Evolutionary conservation across 2,113 vertebrate genomes (phyloP).

Genomic region (Chloropsis cyanopogon): DNA sequence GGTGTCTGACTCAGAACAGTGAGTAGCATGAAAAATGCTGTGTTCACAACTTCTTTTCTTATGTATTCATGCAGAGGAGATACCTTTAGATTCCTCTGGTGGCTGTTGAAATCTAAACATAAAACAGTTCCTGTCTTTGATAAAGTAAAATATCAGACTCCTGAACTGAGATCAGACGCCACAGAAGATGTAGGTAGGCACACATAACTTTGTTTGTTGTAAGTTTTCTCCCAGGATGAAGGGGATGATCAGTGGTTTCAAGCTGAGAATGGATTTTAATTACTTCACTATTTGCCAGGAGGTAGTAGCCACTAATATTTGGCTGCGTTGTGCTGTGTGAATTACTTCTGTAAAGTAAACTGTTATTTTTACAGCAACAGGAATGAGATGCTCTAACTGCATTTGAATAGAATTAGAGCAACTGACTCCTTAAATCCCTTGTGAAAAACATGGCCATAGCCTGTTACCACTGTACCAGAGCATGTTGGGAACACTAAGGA

Average conservation of each 20-base stretch:
- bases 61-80: constrained; percentile 1
- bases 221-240: constrained; percentile 32
- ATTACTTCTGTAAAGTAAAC: constrained; percentile 1
- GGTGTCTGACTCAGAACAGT: not conserved
- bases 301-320: not conserved
- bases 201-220: not conserved
- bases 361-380: not conserved
- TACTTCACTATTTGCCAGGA: constrained; percentile 26
- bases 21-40: not conserved
- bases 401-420: constrained; percentile 13
- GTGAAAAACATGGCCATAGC: not conserved
- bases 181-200: not conserved
- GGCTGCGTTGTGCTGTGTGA: not conserved
- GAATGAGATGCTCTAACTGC: not conserved
- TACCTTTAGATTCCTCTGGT: constrained; percentile 2
- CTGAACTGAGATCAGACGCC: not conserved
- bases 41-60: not conserved
- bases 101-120: constrained; percentile 28
- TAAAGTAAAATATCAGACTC: constrained; percentile 27
- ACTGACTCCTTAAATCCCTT: constrained; percentile 3
- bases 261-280: constrained; percentile 27
- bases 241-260: not conserved
- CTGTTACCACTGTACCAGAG: not conserved
- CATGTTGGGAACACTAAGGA: not conserved
- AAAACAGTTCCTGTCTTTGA: constrained; percentile 5